These are phyloP conservation scores for Astropecten irregularis DNA, from an alignment of 53 echinoderm and acorn worm species.

Conservation along the genomic window DNA sequence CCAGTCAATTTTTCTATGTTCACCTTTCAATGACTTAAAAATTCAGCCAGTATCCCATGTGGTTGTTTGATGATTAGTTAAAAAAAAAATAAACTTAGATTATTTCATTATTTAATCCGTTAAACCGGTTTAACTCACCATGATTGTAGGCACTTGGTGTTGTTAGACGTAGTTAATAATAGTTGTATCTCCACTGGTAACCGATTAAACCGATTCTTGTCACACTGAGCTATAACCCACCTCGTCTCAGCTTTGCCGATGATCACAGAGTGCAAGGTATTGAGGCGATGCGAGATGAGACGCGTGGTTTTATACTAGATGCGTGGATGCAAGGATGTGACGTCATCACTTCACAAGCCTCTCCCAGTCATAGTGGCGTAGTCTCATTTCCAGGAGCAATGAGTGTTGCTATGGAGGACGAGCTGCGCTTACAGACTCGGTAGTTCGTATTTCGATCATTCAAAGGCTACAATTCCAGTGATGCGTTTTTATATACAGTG, in stretches of 20 bases:
- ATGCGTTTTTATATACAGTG: no score
- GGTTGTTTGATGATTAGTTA: no score
- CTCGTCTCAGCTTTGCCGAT: constrained; percentile 39
- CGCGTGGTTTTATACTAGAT: constrained; percentile 1
- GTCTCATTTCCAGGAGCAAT: no score
- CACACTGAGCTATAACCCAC: neutral
- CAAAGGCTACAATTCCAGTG: no score
- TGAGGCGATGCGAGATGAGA: neutral
- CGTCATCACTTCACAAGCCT: constrained; percentile 4
- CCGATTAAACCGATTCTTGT: neutral
- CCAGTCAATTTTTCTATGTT: no score
- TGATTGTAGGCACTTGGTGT: neutral
- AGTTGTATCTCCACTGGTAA: neutral
- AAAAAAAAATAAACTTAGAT: neutral
- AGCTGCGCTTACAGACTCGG: no score
- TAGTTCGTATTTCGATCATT: no score
- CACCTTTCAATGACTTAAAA: no score
- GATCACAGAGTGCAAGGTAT: constrained; percentile 8
- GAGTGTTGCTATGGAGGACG: no score
- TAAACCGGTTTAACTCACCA: constrained; percentile 28
- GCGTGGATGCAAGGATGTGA: neutral
- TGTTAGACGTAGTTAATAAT: neutral
- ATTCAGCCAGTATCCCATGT: no score
- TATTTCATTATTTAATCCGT: neutral
- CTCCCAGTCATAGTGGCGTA: neutral